Conservation (phyloP, 2,888 invertebrate species). For the Mellilla xanthometata region DNA sequence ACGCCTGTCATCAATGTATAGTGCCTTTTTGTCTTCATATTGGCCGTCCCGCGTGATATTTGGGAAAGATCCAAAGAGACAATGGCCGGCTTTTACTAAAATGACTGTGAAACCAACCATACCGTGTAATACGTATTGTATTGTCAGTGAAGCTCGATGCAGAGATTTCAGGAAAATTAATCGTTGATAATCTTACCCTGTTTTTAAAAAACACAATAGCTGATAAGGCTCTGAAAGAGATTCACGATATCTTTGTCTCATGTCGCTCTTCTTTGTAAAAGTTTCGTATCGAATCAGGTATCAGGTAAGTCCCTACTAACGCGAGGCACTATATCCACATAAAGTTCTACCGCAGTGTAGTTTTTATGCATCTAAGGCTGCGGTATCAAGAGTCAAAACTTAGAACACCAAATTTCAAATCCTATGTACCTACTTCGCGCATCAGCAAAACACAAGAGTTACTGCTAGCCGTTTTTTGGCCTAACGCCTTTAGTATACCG, state of each 20-base stretch:
- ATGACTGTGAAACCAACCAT: slow-evolving; percentile 46
- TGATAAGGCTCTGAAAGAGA: slow-evolving; percentile 11
- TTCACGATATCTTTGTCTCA: slow-evolving; percentile 6
- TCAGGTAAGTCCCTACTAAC: too few relatives aligned
- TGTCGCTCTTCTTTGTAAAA: too few relatives aligned
- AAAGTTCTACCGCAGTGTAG: too few relatives aligned
- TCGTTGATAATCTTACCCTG: slow-evolving; percentile 1
- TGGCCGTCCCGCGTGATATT: slow-evolving; percentile 48
- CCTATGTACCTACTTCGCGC: too few relatives aligned
- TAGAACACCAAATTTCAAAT: too few relatives aligned
- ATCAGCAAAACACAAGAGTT: too few relatives aligned
- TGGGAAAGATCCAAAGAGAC: slow-evolving; percentile 60
- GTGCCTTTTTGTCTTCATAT: slow-evolving; percentile 56
- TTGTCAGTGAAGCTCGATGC: slow-evolving; percentile 24
- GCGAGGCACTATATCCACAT: too few relatives aligned
- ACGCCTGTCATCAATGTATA: slow-evolving; percentile 47
- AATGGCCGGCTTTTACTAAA: slow-evolving; percentile 67
- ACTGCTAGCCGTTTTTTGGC: too few relatives aligned
- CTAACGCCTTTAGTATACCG: too few relatives aligned
- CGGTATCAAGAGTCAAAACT: too few relatives aligned
- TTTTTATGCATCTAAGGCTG: too few relatives aligned
- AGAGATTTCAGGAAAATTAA: slow-evolving; percentile 25
- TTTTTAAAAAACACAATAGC: slow-evolving; percentile 11
- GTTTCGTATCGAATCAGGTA: too few relatives aligned
- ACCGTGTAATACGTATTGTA: slow-evolving; percentile 31